phyloP scores from a whole-genome alignment of 1,140 invertebrate species.

The Oedothorax gibbosus region DNA sequence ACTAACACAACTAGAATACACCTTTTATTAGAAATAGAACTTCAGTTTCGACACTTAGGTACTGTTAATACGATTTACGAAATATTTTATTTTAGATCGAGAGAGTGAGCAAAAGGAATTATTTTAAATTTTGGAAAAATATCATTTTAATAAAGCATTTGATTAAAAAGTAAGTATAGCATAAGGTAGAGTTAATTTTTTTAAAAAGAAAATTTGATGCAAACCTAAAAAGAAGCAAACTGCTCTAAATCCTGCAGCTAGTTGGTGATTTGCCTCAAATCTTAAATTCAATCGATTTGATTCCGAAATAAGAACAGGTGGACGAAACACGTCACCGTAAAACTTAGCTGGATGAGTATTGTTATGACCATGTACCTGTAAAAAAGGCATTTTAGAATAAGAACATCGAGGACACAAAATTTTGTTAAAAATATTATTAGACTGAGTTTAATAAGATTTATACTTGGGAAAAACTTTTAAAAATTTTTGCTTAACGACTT shows the following conservation, averaged over 20 bases:
- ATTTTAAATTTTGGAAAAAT: background rate
- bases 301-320: slow-evolving; percentile 36
- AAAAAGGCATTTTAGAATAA: background rate
- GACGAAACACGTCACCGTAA: slow-evolving; percentile 35
- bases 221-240: slow-evolving; percentile 19
- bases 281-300: background rate
- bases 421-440: background rate
- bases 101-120: background rate
- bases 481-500: too few species aligned
- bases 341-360: slow-evolving; percentile 3
- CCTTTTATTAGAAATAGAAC: too few species aligned
- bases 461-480: too few species aligned
- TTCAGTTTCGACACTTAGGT: too few species aligned
- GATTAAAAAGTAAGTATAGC: background rate
- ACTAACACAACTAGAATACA: too few species aligned
- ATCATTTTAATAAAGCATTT: background rate
- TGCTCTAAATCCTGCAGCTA: slow-evolving; percentile 22
- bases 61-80: too few species aligned
- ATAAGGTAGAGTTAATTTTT: background rate
- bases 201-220: background rate
- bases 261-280: slow-evolving; percentile 32
- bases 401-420: background rate
- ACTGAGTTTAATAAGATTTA: too few species aligned
- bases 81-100: background rate
- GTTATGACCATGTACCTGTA: slow-evolving; percentile 36